Conservation (phyloP, 2,113 vertebrate species). For the Megaceryle torquata region DNA sequence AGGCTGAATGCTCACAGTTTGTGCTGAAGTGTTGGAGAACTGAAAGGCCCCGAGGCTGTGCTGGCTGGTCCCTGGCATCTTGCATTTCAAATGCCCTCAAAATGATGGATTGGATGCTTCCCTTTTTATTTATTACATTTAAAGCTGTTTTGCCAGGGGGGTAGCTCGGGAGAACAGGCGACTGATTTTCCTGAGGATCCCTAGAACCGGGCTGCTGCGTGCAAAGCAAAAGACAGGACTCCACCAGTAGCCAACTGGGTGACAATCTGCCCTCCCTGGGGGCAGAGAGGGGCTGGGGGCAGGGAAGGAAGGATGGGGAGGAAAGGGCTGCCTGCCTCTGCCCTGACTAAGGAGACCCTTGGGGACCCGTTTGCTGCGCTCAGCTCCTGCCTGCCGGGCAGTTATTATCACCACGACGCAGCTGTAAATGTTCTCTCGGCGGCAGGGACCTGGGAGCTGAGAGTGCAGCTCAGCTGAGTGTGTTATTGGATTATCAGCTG, state of each 20-base stretch:
- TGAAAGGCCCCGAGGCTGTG: conserved; percentile 26
- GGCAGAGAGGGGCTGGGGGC: background rate
- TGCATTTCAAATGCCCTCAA: conserved; percentile 44
- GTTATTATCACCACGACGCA: background rate
- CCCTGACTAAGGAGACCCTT: background rate
- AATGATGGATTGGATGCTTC: conserved; percentile 31
- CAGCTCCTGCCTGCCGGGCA: background rate
- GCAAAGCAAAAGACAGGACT: background rate
- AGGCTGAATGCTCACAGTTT: conserved; percentile 18
- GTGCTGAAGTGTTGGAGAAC: conserved; percentile 15
- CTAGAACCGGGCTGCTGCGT: background rate
- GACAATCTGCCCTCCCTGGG: accelerated
- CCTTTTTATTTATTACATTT: conserved; percentile 44
- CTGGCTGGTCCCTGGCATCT: conserved; percentile 28
- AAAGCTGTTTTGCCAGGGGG: conserved; percentile 26
- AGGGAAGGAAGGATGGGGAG: background rate
- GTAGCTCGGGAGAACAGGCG: background rate
- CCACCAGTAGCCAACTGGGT: background rate
- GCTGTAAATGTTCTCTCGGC: conserved; percentile 31
- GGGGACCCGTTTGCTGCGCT: background rate
- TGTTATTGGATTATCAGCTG: conserved; percentile 70
- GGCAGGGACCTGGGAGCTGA: conserved; percentile 6
- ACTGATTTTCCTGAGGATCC: background rate
- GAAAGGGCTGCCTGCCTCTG: background rate
- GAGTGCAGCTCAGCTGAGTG: conserved; percentile 52